Evolutionary conservation across 2,888 invertebrate species (phyloP).

Genomic region (Drosophila demipolita): DNA sequence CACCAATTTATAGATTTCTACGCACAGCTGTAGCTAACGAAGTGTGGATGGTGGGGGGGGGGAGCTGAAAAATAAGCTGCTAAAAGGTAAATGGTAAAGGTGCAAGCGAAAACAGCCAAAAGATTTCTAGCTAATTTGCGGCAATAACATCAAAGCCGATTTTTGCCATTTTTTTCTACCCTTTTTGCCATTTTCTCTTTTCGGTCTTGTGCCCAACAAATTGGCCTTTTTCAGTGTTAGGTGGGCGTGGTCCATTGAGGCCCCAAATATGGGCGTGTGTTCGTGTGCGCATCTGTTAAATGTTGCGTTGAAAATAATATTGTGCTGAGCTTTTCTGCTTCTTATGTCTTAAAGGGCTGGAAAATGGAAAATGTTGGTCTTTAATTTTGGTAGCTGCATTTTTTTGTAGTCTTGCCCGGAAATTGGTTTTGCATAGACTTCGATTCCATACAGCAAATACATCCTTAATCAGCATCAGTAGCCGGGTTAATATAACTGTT

Average conservation of each 20-base stretch:
- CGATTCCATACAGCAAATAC: background rate
- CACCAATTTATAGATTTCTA: constrained; percentile 54
- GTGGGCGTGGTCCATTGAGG: constrained; percentile 22
- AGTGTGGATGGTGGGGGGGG: background rate
- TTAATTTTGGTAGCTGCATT: background rate
- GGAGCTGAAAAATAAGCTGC: constrained; percentile 39
- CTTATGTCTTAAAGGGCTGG: constrained; percentile 2
- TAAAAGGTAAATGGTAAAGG: constrained; percentile 54
- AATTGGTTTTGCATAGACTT: background rate
- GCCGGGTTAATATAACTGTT: background rate
- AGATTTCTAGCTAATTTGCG: constrained; percentile 80
- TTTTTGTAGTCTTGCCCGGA: background rate
- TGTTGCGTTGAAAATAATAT: constrained; percentile 63
- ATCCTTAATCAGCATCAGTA: background rate
- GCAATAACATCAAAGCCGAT: constrained; percentile 78
- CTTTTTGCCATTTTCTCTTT: constrained; percentile 32
- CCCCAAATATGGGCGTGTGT: constrained; percentile 44
- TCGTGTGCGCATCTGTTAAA: constrained; percentile 62
- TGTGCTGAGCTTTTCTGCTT: constrained; percentile 11
- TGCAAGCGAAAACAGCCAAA: constrained; percentile 60
- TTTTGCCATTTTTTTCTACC: constrained; percentile 47
- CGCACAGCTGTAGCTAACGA: constrained; percentile 44
- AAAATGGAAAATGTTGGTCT: constrained; percentile 5
- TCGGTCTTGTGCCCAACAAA: constrained; percentile 35
- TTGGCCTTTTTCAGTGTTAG: constrained; percentile 55